phyloP scores from a whole-genome alignment of 1,140 invertebrate genomes.

The Diprion similis region DNA sequence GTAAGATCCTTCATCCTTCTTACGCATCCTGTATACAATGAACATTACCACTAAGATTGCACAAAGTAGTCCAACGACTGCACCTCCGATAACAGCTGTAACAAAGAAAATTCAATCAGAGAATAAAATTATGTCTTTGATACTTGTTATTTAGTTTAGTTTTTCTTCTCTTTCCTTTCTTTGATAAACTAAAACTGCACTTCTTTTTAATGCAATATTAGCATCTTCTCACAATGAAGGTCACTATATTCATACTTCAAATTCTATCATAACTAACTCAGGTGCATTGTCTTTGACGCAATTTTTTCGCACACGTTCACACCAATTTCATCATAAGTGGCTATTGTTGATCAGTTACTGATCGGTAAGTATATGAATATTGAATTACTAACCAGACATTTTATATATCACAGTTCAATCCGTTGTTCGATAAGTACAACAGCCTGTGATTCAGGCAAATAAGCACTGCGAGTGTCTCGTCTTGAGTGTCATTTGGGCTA shows the following conservation, averaged over 20 bases:
- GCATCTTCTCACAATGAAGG: no score
- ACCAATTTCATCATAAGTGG: no score
- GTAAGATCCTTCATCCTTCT: slow-evolving; percentile 99
- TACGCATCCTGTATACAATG: slow-evolving; percentile 98
- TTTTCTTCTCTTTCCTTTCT: neutral
- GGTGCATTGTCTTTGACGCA: no score
- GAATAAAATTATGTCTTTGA: neutral
- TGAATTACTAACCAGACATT: neutral
- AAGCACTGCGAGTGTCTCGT: neutral
- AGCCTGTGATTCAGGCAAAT: neutral
- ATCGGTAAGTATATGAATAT: neutral
- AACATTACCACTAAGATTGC: slow-evolving; percentile 99
- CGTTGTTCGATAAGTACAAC: neutral
- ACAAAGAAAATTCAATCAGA: slow-evolving; percentile 36
- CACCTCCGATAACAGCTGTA: slow-evolving; percentile 97
- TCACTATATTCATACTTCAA: no score
- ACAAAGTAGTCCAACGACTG: slow-evolving; percentile 95
- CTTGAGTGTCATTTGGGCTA: neutral
- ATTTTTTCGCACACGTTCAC: no score
- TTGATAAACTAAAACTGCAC: neutral
- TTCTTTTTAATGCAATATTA: neutral
- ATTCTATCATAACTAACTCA: no score
- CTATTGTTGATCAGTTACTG: no score
- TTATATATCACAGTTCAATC: neutral
- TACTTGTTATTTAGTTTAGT: neutral